phyloP scores from a whole-genome alignment of 2,797 vertebrate species.

The Eulemur rubriventer region DNA sequence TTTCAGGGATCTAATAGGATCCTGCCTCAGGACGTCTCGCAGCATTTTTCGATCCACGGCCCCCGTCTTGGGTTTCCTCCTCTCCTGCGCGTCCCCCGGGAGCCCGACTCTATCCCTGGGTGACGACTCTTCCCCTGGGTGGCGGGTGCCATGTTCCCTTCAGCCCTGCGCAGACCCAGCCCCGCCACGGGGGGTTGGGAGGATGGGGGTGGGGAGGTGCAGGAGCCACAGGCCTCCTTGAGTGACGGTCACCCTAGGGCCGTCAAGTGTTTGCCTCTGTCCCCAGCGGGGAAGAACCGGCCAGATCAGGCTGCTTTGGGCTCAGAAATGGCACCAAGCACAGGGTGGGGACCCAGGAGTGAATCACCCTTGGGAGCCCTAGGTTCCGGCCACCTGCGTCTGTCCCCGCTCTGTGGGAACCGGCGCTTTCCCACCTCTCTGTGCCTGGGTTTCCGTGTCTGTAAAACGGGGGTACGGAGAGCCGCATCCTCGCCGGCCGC shows the following conservation, averaged over 20 bases:
- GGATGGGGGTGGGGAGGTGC: too few species aligned
- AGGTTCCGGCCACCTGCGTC: fast-evolving
- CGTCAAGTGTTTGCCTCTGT: fast-evolving
- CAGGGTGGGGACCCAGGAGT: fast-evolving
- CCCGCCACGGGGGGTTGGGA: fast-evolving
- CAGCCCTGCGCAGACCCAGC: fast-evolving
- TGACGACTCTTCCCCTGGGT: neutral
- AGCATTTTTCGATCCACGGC: slow-evolving; percentile 78
- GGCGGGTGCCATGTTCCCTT: neutral
- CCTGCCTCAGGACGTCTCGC: slow-evolving; percentile 78
- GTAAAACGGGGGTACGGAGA: neutral
- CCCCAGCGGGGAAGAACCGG: fast-evolving
- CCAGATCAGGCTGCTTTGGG: neutral
- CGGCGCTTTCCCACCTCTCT: fast-evolving
- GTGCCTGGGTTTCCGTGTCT: neutral
- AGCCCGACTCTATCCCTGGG: slow-evolving; percentile 9
- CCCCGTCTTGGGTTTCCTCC: slow-evolving; percentile 72
- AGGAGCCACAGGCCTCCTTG: too few species aligned
- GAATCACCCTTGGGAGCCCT: fast-evolving
- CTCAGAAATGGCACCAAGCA: neutral
- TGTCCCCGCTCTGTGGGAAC: fast-evolving
- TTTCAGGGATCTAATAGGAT: slow-evolving; percentile 83
- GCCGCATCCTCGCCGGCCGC: fast-evolving
- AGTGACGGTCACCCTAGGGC: fast-evolving
- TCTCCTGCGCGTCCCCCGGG: slow-evolving; percentile 38